Percentiles rank a stretch among this genome's conserved stretches.
These are phyloP conservation scores for Drosophila equinoxialis DNA, from an alignment of 1,140 invertebrate genomes.

Conservation along the genomic window DNA sequence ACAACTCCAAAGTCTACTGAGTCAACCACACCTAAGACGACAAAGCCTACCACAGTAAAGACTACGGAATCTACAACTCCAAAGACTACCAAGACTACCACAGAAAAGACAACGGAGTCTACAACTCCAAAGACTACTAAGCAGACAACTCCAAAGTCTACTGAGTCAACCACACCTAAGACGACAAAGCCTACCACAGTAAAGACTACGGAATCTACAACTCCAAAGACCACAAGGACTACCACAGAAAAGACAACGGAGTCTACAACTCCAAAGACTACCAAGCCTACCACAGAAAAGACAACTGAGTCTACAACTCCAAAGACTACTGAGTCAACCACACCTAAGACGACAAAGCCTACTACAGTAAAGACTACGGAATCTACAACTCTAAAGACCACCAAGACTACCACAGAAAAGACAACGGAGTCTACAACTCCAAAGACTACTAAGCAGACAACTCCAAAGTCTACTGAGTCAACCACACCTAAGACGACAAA, in stretches of 20 bases:
- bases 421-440: constrained; percentile 12
- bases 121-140: background rate
- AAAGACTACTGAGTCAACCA: background rate
- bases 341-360: background rate
- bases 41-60: background rate
- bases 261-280: background rate
- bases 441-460: constrained; percentile 8
- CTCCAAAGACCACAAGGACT: background rate
- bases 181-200: background rate
- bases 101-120: background rate
- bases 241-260: background rate
- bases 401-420: background rate
- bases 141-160: background rate
- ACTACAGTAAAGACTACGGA: background rate
- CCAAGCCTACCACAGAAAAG: background rate
- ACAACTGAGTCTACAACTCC: constrained; percentile 3
- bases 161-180: background rate
- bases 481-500: constrained; percentile 15
- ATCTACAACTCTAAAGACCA: background rate
- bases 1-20: background rate
- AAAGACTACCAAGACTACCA: constrained; percentile 5
- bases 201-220: background rate
- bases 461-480: constrained; percentile 10
- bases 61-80: background rate
- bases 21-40: background rate